These are phyloP conservation scores for Caenorhabditis becei DNA, from an alignment of 2,888 invertebrate genomes.

Conservation along the genomic window DNA sequence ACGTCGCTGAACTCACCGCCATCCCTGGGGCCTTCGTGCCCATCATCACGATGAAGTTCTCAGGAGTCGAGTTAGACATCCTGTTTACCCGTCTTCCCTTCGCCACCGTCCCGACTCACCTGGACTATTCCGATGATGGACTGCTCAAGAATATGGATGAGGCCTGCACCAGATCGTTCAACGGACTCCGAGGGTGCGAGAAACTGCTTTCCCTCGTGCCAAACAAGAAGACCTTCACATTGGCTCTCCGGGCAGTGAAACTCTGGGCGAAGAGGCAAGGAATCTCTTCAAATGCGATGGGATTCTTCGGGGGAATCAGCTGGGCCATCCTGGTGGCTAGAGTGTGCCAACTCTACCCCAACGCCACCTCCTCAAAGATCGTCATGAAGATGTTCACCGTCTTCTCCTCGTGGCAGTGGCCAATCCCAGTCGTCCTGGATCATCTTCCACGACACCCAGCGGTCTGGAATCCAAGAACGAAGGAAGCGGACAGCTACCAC, in stretches of 20 bases:
- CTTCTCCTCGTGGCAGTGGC: conserved; percentile 97
- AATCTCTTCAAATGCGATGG: conserved; percentile 97
- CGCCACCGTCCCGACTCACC: conserved; percentile 88
- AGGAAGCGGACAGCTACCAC: conserved; percentile 84
- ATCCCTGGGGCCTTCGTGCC: conserved; percentile 99
- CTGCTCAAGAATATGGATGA: conserved; percentile 95
- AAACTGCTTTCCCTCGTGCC: conserved; percentile 97
- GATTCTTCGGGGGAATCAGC: conserved; percentile 94
- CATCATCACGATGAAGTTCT: conserved; percentile 98
- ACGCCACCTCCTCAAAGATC: conserved; percentile 93
- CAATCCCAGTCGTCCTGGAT: conserved; percentile 96
- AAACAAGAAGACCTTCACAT: conserved; percentile 93
- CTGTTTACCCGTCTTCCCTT: conserved; percentile 94
- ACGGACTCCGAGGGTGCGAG: conserved; percentile 95
- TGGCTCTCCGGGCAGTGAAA: conserved; percentile 95
- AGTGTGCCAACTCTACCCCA: conserved; percentile 98
- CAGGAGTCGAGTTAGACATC: conserved; percentile 97
- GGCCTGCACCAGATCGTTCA: conserved; percentile 87
- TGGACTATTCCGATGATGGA: conserved; percentile 92
- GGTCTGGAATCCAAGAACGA: conserved; percentile 93
- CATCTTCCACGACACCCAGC: conserved; percentile 82
- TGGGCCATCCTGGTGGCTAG: conserved; percentile 99
- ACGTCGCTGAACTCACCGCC: conserved; percentile 85
- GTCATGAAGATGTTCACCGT: conserved; percentile 99
- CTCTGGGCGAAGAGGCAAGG: conserved; percentile 84